Evolutionary conservation across 1,140 invertebrate species (phyloP), one percentile per base, ranked within the genome.

Genomic region (Ceratina japonica): DNA sequence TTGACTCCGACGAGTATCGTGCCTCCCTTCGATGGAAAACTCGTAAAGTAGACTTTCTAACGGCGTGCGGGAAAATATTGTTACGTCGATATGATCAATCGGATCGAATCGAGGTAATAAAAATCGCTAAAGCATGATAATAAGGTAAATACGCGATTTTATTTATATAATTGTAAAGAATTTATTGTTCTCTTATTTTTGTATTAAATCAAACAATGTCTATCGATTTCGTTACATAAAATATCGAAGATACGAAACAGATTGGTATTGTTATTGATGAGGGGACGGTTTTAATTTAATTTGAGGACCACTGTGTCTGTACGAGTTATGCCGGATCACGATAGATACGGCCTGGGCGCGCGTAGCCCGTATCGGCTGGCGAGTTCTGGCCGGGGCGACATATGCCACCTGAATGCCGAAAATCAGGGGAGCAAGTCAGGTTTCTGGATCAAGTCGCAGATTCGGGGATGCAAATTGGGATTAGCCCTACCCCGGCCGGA

Each of bases 401-500:
- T 91, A 91, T 91, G 89, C 90, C 90, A 91, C 90, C 90, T 91
- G 89, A 91, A 91, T 91, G 79, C 85, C 85, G 76, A 86, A 88
- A 91, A 89, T 89, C 85, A 87, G 86, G 85, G 89, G 88, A 83
- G 84, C 89, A 90, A 44, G 90, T 91, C 90, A 91, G 89, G 90
- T 91, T 91, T 89, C 82, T 85, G 87, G 85, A 89, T 88, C 85
- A 80, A 90, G 86, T 86, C 82, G 86, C 87, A 88, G 71, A 44
- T 86, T 88, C 83, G 77, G 86, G 87, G 86, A 87, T 88, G 87
- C 87, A 88, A 88, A 88, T 88, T 87, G 81, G 82, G 87, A 89
- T 87, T 88, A 85, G 80, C 79, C 72, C 69, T 86, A 27, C 72
- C 75, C 58, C 52, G 54, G 56, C 54, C 20, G 51, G 58, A 31